Conservation (phyloP, 2,797 vertebrate species). For the Selene dorsalis region DNA sequence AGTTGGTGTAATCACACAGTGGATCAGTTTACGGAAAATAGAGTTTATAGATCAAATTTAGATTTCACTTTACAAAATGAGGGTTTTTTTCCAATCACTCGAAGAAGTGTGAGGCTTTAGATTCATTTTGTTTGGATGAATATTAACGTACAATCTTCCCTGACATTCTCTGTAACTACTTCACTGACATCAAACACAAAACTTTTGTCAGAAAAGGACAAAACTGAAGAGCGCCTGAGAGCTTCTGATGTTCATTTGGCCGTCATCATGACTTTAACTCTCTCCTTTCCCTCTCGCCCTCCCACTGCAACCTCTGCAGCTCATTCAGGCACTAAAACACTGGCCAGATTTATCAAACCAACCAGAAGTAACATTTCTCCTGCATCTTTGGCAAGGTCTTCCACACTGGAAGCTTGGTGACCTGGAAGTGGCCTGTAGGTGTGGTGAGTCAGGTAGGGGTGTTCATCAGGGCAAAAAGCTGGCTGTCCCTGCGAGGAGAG, state of each 20-base stretch:
- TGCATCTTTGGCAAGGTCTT: conserved; percentile 82
- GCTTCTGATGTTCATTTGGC: conserved; percentile 67
- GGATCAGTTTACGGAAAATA: not conserved
- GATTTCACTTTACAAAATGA: not conserved
- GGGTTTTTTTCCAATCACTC: not conserved
- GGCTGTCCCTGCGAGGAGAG: conserved; percentile 74
- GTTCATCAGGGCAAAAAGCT: conserved; percentile 64
- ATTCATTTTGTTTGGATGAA: not conserved
- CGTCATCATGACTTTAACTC: conserved; percentile 56
- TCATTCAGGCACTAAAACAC: conserved; percentile 67
- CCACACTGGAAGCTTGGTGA: conserved; percentile 77
- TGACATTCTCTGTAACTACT: conserved; percentile 24
- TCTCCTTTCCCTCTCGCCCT: conserved; percentile 32
- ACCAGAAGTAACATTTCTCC: conserved; percentile 74
- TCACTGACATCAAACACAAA: conserved; percentile 46
- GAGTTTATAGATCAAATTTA: not conserved
- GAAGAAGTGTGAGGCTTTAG: not conserved
- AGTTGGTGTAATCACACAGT: conserved; percentile 5
- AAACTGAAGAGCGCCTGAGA: conserved; percentile 52
- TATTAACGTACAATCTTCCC: not conserved
- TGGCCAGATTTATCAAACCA: conserved; percentile 75
- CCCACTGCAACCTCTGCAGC: conserved; percentile 35
- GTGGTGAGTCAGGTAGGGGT: conserved; percentile 85
- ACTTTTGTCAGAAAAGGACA: conserved; percentile 62
- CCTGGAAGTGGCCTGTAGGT: conserved; percentile 84